These are phyloP conservation scores for Pelecanus crispus DNA, from an alignment of 2,113 vertebrate species.

Conservation along the genomic window DNA sequence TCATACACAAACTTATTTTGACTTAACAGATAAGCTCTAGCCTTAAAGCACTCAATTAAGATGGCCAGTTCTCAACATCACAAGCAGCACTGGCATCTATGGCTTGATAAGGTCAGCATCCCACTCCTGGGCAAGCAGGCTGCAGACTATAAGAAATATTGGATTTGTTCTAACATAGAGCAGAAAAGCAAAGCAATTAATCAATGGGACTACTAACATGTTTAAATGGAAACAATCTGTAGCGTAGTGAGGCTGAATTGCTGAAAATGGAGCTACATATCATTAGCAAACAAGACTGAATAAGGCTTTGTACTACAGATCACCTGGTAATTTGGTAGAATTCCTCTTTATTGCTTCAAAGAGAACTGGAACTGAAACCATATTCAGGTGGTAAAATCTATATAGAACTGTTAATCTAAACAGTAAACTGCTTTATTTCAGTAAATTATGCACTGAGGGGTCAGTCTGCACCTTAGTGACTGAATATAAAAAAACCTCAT, in stretches of 20 bases:
- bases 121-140: background rate
- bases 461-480: background rate
- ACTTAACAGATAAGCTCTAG: background rate
- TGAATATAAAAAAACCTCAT: background rate
- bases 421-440: background rate
- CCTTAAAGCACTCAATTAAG: background rate
- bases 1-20: background rate
- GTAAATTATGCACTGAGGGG: background rate
- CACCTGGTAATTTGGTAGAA: background rate
- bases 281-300: background rate
- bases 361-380: background rate
- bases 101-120: background rate
- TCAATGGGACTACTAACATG: background rate
- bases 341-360: background rate
- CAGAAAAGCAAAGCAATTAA: background rate
- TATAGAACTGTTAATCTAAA: background rate
- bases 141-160: background rate
- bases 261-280: background rate
- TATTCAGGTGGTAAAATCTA: background rate
- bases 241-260: background rate
- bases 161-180: background rate
- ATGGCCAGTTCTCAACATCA: background rate
- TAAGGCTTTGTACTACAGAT: background rate
- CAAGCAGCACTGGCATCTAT: background rate
- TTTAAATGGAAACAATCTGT: background rate